Conservation (phyloP, 2,888 invertebrate genomes). For the Zaprionus lineosus region DNA sequence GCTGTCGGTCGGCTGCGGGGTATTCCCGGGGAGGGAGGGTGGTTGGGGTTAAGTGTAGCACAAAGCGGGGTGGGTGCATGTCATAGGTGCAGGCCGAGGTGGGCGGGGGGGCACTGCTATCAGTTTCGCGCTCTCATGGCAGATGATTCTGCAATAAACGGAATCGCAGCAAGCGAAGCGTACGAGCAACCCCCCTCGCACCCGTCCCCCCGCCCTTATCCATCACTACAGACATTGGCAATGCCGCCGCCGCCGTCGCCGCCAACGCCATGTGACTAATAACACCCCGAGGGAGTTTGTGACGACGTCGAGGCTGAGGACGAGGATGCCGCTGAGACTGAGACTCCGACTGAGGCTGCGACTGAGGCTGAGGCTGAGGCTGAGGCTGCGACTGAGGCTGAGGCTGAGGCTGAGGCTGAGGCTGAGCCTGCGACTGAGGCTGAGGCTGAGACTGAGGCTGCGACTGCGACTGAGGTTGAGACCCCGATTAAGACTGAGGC, state of each 20-base stretch:
- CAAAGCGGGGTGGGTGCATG: neutral
- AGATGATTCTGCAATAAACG: constrained; percentile 53
- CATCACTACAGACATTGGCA: neutral
- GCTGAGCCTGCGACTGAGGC: too few relatives aligned
- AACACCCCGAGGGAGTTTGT: constrained; percentile 77
- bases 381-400: too few relatives aligned
- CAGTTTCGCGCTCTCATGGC: constrained; percentile 66
- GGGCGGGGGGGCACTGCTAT: constrained; percentile 36
- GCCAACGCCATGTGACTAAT: constrained; percentile 77
- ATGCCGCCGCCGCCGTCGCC: constrained; percentile 24
- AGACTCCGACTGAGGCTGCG: too few relatives aligned
- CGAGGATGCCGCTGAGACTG: neutral
- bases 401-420: too few relatives aligned
- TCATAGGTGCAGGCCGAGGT: neutral
- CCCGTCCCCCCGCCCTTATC: constrained; percentile 10
- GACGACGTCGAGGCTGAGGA: neutral
- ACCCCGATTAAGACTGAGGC: too few relatives aligned
- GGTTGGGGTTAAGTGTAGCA: too few relatives aligned
- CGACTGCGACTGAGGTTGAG: too few relatives aligned
- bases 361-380: too few relatives aligned
- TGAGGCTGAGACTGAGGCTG: too few relatives aligned
- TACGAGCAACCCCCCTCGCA: constrained; percentile 33
- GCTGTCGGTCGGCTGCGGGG: too few relatives aligned
- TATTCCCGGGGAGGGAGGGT: neutral
- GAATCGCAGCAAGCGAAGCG: constrained; percentile 54